Base-by-base conservation (phyloP, 2,113 vertebrate genomes). In the Centropus bengalensis region DNA sequence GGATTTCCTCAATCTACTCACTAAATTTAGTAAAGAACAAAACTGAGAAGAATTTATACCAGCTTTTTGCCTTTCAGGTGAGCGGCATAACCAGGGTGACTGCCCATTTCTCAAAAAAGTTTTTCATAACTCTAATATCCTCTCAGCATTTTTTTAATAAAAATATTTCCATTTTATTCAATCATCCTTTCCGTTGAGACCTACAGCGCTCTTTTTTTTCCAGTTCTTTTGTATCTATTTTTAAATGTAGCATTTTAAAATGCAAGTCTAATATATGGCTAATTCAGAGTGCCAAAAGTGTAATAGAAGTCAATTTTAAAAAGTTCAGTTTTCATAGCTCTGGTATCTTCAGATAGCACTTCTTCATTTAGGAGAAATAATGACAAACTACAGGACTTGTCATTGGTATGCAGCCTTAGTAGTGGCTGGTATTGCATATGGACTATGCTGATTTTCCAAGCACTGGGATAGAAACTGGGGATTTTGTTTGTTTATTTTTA, bases 291-390 rank as follows among this genome's bases (percentile, higher is more conserved):
- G 32, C 24, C 56, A 70, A 51, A 92, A 86, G 24, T 6, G 26
- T 27, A 75, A 84, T 64, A 82, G 84, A 70, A 79, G 14, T 6
- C 52, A 56, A 16, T 62, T 89, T 75, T 30, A 12, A 60, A 60
- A 84, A 78, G 44, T 78, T 71, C 2, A 0, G 16, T 13, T 88
- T 86, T 78, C 77, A 55, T 20, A 64, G 36, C 30, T 56, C 14
- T 0, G 0, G 8, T 64, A 68, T 26, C 30, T 71, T 75, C 52
- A 19, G 12, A 12, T 2, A 52, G 13, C 45, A n/a, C 38, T 14
- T 82, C 66, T 83, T 67, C 45, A 59, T 74, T 86, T 14, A 22
- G 5, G 32, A 77, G 51, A 86, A 86, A 59, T 51, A 42, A 19
- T 14, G 20, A n/a, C 30, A 52, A 86, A 64, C 54, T 59, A 14